Base-by-base conservation (phyloP, 92 coral and sea anemone species). In the Isaurus tuberculatus region DNA sequence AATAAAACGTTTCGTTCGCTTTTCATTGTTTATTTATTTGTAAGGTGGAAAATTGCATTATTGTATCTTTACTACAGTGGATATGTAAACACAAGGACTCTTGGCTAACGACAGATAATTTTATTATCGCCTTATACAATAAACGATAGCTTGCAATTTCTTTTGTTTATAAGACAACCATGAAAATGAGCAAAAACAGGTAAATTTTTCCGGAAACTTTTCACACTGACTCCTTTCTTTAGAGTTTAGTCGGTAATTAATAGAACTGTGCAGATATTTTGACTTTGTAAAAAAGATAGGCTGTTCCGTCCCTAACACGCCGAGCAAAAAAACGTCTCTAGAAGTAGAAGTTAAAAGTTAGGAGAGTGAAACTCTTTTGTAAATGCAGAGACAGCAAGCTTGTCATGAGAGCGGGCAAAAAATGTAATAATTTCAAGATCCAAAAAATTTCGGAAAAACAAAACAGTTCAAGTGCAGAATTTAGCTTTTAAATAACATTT, bases 41-140 rank as follows among this genome's bases (percentile, higher is more conserved):
- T 32, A 29, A 32, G 65, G 27, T 1, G 8, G 48, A 77, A 58
- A 43, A 55, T 34, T 77, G 31, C 13, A 11, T 33, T 67, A 77
- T 77, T 77, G 58, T 1, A 57, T 53, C 49, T 26, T 65, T 49
- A 57, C n/a, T 42, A 72, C 15, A 61, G 64, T 32, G 57, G 37
- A 77, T 57, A 20, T 34, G 32, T 77, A 77, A 77, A 77, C 82
- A 77, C 55, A n/a, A 75, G 32, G 82, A 77, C 82, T 14, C 14
- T 77, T 61, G 30, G 69, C 23, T 33, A 7, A 53, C 17, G 30
- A 32, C 32, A 57, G 82, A 77, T 77, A 77, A 77, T 57, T 23
- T 34, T 27, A 19, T 77, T 58, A 57, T 57, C 46, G 11, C 10
- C 68, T 58, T 77, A n/a, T n/a, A 29, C 37, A 77, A 77, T 77